phyloP scores from a whole-genome alignment of 2,888 invertebrate genomes.

The Ceraclea dissimilis region DNA sequence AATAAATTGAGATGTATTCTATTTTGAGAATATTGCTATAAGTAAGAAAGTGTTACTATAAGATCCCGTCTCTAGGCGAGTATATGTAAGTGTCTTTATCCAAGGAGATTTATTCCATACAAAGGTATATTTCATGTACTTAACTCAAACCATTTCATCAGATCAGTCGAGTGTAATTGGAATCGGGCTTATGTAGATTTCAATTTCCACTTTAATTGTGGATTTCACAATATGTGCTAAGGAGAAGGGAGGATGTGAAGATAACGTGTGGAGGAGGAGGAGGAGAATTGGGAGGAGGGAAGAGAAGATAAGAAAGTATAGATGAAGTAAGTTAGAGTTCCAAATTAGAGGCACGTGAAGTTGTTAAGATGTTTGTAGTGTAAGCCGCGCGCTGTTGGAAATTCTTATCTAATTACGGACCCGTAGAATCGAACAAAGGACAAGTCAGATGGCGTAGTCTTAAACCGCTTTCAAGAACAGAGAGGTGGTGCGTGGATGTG shows the following conservation, averaged over 20 bases:
- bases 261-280: neutral
- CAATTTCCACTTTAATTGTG: slow-evolving; percentile 16
- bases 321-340: slow-evolving; percentile 5
- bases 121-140: neutral
- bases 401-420: slow-evolving; percentile 25
- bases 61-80: no score
- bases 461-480: slow-evolving; percentile 8
- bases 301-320: neutral
- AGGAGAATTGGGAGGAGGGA: neutral
- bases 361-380: slow-evolving; percentile 14
- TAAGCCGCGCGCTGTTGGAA: slow-evolving; percentile 15
- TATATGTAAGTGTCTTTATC: no score
- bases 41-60: no score
- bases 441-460: slow-evolving; percentile 24
- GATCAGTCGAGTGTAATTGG: slow-evolving; percentile 9
- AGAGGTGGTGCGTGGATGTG: neutral
- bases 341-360: slow-evolving; percentile 16
- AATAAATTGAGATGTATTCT: no score
- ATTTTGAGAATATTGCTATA: no score
- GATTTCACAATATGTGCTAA: slow-evolving; percentile 2
- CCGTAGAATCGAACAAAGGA: slow-evolving; percentile 26
- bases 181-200: slow-evolving; percentile 11
- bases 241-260: neutral
- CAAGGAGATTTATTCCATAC: no score
- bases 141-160: neutral